Evolutionary conservation across 35 echinoderm and acorn worm species (phyloP), one percentile per base, ranked within the genome.

Genomic region (Apostichopus californicus): DNA sequence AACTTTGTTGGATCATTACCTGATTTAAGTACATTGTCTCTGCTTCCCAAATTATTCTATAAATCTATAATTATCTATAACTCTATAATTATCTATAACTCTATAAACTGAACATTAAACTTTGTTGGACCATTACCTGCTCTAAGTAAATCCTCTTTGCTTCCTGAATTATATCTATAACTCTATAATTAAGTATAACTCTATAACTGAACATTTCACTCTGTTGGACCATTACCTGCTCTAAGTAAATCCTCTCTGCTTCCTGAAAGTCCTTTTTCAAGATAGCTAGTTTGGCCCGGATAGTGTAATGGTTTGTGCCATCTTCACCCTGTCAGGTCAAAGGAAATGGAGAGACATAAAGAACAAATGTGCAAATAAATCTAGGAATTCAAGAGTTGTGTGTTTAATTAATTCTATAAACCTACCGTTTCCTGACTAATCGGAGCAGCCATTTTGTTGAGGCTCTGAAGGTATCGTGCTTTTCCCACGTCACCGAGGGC

Each of bases 401-500:
- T 1, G 58, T 60, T 60, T 9, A 60, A 60, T 1, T 60, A 25
- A 25, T 25, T 25, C 3, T 18, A 73, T n/a, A 57, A 21, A 13
- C 54, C 58, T 22, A 85, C 81, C 55, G 81, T 85, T 55, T 85
- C 81, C 73, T 95, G 80, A 52, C 79, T 93, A 23, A 94, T 86
- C 23, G 95, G 89, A 7, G 91, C 90, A 64, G 95, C 97, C 34
- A 93, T 75, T 89, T 99, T 96, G 90, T 99, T 99, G 15, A 99
- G 77, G 70, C 96, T 99, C 22, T 91, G 93, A 10, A 99, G 90
- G 86, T 96, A 99, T 21, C 93, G 77, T 66, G 97, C 97, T 86
- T 96, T 99, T 10, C 93, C 87, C 3, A 99, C 97, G 90, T 99
- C 97, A 17, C 97, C 97, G 5, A 99, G 85, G 77, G 97, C 97